Evolutionary conservation across 2,888 invertebrate species (phyloP), one percentile per base, ranked within the genome.

Genomic region (Standfussiana lucernea): DNA sequence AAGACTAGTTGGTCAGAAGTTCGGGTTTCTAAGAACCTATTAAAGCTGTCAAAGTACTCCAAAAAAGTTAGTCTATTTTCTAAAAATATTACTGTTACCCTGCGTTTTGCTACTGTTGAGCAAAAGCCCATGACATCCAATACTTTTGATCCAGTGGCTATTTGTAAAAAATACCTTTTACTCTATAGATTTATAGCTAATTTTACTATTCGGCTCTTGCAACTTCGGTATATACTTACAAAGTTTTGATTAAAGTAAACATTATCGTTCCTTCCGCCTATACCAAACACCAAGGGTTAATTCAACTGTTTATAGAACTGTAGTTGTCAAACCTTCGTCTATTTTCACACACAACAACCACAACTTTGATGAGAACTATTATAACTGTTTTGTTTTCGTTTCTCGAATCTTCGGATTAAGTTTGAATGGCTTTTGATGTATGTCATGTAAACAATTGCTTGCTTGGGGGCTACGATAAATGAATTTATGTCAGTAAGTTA

Each of bases 351-450:
- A 78, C 18, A 59, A 69, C 77, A 76, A 11, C 37, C 21, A 40
- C 24, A 71, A 79, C 21, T 61, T 71, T n/a, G 45, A 65, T 77
- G 78, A 45, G 40, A 28, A 45, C 61, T 66, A n/a, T 47, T 61
- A 70, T 40, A 66, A 53, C 59, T 13, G 47, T 71, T 80, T 56
- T 81, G 85, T 82, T 82, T 82, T 59, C 50, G 18, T 82, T 82
- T 76, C n/a, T n/a, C n/a, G n/a, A 65, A 83, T 76, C 50, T 6
- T 15, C 18, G 15, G 61, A 61, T 62, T 42, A 45, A 32, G 42
- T 72, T 70, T 28, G 53, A 70, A 84, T 69, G 62, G 69, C 77
- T 85, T 82, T 72, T 85, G 82, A 85, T 76, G 82, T 82, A 18
- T 66, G n/a, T 68, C 61, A 40, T 47, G 24, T 37, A 85, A 82